Conservation (phyloP, 2,888 invertebrate species). For the Dolichomitus sp. region DNA sequence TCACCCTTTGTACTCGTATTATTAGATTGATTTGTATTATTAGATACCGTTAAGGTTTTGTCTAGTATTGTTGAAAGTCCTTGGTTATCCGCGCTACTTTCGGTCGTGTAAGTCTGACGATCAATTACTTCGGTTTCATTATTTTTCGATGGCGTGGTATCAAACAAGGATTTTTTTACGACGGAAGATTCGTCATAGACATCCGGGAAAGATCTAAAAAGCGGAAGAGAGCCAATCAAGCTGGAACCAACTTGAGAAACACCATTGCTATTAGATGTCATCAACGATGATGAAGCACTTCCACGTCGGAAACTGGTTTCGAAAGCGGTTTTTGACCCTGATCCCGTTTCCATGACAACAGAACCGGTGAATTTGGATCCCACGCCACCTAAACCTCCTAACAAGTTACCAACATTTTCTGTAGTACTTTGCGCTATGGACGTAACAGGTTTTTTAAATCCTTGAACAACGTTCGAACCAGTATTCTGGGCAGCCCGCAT, state of each 20-base stretch:
- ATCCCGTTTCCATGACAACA: not conserved
- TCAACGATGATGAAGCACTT: not conserved
- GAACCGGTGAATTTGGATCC: conserved; percentile 6
- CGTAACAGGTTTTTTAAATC: not conserved
- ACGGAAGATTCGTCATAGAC: not conserved
- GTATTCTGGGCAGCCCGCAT: not conserved
- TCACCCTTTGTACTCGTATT: not conserved
- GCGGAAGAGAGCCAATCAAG: not conserved
- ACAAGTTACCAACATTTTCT: not conserved
- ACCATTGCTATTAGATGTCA: not conserved
- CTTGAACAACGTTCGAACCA: not conserved
- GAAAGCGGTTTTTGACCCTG: not conserved
- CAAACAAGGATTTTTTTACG: not conserved
- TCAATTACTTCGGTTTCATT: not conserved
- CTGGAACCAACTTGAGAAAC: not conserved
- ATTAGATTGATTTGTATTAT: not conserved
- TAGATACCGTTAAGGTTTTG: not conserved
- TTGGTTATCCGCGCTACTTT: too few species aligned
- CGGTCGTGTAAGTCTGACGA: not conserved
- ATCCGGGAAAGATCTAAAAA: conserved; percentile 46
- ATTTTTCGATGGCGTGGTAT: not conserved
- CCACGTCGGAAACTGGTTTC: not conserved
- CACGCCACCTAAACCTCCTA: not conserved
- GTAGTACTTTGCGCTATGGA: not conserved
- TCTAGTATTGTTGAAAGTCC: not conserved